A percentile compares a stretch with the other conserved stretches of the same genome.
Conservation (phyloP, 2,113 vertebrate genomes). For the Ceyx melanurus region DNA sequence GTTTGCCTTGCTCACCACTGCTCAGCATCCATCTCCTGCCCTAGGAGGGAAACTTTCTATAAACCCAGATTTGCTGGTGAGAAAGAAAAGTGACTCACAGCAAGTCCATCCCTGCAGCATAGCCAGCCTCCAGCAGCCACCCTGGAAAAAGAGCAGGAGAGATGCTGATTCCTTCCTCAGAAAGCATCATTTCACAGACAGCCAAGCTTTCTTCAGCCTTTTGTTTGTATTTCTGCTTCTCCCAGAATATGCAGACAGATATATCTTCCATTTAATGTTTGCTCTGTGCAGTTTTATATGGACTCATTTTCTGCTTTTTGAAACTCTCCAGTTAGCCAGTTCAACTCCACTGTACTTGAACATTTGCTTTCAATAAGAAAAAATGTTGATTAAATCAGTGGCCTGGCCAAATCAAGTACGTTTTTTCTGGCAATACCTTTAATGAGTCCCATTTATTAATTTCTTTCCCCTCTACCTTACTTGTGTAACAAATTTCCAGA, state of each 20-base stretch:
- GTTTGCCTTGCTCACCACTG: neutral
- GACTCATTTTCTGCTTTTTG: conserved; percentile 12
- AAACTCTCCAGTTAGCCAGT: conserved; percentile 13
- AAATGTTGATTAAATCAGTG: conserved; percentile 59
- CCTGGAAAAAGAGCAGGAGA: neutral
- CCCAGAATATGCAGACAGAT: neutral
- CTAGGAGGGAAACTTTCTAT: neutral
- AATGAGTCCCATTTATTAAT: conserved; percentile 63
- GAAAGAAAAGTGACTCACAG: neutral
- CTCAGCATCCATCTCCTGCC: neutral
- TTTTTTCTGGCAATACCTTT: conserved; percentile 62
- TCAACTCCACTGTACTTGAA: conserved; percentile 10
- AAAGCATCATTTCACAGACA: neutral
- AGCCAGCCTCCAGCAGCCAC: neutral
- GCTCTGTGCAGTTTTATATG: neutral
- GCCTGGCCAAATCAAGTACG: conserved; percentile 35
- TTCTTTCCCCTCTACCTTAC: conserved; percentile 52
- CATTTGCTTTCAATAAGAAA: conserved; percentile 76
- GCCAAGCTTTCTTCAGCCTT: neutral
- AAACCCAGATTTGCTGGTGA: neutral
- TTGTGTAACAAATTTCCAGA: conserved; percentile 68
- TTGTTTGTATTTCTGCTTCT: neutral
- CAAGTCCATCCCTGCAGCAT: rapidly evolving
- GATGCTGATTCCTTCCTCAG: neutral
- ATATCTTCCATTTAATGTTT: neutral